A percentile compares a stretch with the other conserved stretches of the same genome.
Conservation (phyloP, 2,113 vertebrate genomes). For the Bujurquina vittata region DNA sequence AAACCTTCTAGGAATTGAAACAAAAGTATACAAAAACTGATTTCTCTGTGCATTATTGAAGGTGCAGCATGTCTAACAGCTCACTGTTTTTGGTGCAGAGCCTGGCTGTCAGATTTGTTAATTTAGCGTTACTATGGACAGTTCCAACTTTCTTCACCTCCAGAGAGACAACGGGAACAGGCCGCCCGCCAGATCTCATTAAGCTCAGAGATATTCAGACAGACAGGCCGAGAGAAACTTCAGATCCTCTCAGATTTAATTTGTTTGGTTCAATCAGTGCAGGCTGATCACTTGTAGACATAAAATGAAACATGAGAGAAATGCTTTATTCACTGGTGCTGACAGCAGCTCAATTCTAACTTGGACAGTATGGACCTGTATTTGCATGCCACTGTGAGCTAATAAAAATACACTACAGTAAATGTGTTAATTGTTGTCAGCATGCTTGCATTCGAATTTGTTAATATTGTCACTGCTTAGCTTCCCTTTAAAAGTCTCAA, state of each 20-base stretch:
- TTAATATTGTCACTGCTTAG: neutral
- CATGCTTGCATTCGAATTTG: neutral
- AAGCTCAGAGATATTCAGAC: slow-evolving; percentile 54
- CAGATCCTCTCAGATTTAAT: slow-evolving; percentile 66
- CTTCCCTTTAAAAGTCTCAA: neutral
- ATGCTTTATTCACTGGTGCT: slow-evolving; percentile 29
- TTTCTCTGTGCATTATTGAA: neutral
- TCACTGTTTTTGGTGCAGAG: neutral
- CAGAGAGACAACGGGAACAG: slow-evolving; percentile 49
- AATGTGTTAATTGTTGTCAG: slow-evolving; percentile 14
- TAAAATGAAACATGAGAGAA: slow-evolving; percentile 34
- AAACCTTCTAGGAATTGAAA: neutral
- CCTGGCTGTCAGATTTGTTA: slow-evolving; percentile 56
- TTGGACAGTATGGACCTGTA: slow-evolving; percentile 11
- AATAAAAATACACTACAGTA: slow-evolving; percentile 13
- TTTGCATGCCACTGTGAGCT: slow-evolving; percentile 9
- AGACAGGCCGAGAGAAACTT: slow-evolving; percentile 59
- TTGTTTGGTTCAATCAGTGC: slow-evolving; percentile 62
- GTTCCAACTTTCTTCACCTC: slow-evolving; percentile 58
- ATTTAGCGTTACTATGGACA: slow-evolving; percentile 51
- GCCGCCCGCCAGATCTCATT: slow-evolving; percentile 64
- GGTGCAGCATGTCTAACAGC: neutral
- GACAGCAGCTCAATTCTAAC: slow-evolving; percentile 28
- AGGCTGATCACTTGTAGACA: slow-evolving; percentile 51
- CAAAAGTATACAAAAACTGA: neutral